Evolutionary conservation across 2,888 invertebrate species (phyloP).

Genomic region (Pseudanteris insignis): DNA sequence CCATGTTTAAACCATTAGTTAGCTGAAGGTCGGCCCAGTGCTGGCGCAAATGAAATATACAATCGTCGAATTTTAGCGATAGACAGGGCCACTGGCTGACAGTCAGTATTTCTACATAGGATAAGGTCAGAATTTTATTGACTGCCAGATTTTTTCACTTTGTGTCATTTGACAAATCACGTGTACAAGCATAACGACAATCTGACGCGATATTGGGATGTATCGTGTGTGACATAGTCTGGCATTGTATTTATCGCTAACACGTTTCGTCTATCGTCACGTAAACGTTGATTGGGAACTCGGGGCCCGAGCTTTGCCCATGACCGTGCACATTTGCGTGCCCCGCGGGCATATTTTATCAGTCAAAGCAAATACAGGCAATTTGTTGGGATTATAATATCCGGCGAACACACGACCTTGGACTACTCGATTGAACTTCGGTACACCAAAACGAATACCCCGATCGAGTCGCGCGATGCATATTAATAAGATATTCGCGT

Average conservation of each 20-base stretch:
- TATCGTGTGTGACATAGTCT: constrained; percentile 53
- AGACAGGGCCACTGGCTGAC: too few species aligned
- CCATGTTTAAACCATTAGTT: too few species aligned
- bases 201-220: constrained; percentile 57
- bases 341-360: constrained; percentile 37
- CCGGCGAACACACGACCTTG: constrained; percentile 43
- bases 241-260: constrained; percentile 43
- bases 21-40: too few species aligned
- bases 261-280: constrained; percentile 36
- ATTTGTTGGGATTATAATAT: constrained; percentile 40
- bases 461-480: constrained; percentile 3
- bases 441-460: constrained; percentile 16
- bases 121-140: too few species aligned
- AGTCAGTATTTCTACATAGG: too few species aligned
- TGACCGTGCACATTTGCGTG: constrained; percentile 40
- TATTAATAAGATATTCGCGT: constrained; percentile 20
- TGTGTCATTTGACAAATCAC: too few species aligned
- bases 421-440: constrained; percentile 38
- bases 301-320: constrained; percentile 25
- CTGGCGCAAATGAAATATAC: too few species aligned
- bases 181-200: not conserved
- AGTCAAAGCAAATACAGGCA: constrained; percentile 33
- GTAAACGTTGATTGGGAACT: constrained; percentile 33
- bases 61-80: too few species aligned
- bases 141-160: too few species aligned